A percentile compares a stretch with the other conserved stretches of the same genome.
phyloP scores from a whole-genome alignment of 1,140 invertebrate genomes.

The Hycleus cichorii region DNA sequence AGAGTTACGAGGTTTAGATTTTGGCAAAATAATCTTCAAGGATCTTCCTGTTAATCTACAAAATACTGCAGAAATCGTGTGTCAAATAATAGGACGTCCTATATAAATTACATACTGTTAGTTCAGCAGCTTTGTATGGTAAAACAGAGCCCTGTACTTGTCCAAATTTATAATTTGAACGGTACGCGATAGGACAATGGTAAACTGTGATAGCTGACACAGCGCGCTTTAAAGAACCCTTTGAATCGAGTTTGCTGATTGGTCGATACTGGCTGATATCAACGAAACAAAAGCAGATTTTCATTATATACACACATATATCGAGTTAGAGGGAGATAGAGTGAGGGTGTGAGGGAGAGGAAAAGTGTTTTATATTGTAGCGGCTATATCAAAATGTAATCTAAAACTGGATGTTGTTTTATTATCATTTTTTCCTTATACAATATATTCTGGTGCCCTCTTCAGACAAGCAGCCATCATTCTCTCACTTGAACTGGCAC shows the following conservation, averaged over 20 bases:
- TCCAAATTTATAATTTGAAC: conserved; percentile 29
- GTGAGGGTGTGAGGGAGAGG: neutral
- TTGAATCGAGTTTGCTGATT: conserved; percentile 25
- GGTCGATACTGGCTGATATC: conserved; percentile 23
- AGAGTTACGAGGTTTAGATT: no score
- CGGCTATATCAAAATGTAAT: conserved; percentile 8
- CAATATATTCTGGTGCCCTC: neutral
- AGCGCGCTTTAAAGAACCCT: conserved; percentile 22
- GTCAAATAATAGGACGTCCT: no score
- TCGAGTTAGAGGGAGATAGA: no score
- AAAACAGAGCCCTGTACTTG: conserved; percentile 21
- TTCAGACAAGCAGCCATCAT: neutral
- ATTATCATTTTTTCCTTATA: neutral
- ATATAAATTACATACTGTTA: no score
- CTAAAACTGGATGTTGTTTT: conserved; percentile 8
- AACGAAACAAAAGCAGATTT: conserved; percentile 23
- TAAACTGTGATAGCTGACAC: conserved; percentile 23
- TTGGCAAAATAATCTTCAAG: no score
- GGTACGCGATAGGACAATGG: conserved; percentile 24
- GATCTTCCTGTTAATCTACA: no score
- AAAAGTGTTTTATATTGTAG: conserved; percentile 19
- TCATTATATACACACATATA: conserved; percentile 13
- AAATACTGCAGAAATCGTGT: no score
- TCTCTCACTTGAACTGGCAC: conserved; percentile 1
- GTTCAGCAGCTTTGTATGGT: neutral